phyloP scores from a whole-genome alignment of 2,113 vertebrate genomes.

The Myodes glareolus region DNA sequence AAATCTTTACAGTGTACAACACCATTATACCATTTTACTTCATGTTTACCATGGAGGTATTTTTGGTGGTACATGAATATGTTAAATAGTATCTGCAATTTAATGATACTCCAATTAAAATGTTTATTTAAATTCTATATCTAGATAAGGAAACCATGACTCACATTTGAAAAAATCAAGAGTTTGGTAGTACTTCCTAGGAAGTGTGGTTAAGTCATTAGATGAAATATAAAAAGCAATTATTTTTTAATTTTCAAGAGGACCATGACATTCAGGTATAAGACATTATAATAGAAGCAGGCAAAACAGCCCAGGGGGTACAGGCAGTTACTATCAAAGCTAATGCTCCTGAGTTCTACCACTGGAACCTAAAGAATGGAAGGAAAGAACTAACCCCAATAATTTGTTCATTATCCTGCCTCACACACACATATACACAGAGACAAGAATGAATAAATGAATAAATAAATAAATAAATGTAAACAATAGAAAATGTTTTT shows the following conservation, averaged over 20 bases:
- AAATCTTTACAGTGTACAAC: too few species aligned
- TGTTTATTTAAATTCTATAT: slow-evolving; percentile 21
- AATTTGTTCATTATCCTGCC: neutral
- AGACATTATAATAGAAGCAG: slow-evolving; percentile 9
- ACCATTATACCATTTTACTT: neutral
- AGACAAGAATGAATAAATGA: neutral
- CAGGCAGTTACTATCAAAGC: neutral
- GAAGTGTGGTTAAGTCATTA: slow-evolving; percentile 53
- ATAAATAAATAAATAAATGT: neutral
- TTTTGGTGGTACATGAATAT: neutral
- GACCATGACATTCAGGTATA: slow-evolving; percentile 44
- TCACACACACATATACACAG: neutral
- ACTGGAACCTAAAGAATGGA: too few species aligned
- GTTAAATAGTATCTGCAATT: neutral
- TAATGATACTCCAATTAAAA: slow-evolving; percentile 32
- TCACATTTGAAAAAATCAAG: neutral
- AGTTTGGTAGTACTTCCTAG: neutral
- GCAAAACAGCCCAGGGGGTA: neutral
- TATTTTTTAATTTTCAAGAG: slow-evolving; percentile 51
- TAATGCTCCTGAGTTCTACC: neutral
- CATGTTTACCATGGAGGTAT: neutral
- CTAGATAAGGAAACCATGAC: slow-evolving; percentile 36
- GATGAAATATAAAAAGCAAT: slow-evolving; percentile 41
- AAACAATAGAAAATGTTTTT: neutral
- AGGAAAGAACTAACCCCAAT: neutral